phyloP scores from a whole-genome alignment of 1,140 invertebrate genomes.

The Diabrotica undecimpunctata region DNA sequence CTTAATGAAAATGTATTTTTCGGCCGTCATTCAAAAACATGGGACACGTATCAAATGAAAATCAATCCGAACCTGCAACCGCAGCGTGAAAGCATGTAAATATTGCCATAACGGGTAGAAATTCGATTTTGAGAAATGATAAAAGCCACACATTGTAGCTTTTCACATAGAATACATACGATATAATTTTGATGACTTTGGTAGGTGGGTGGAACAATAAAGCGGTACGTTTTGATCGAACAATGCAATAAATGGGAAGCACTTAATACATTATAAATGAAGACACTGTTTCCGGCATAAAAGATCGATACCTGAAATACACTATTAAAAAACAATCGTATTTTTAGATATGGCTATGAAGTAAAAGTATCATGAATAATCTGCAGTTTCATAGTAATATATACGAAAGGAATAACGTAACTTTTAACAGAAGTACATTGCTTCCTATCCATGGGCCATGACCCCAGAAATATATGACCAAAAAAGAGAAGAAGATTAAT shows the following conservation, averaged over 20 bases:
- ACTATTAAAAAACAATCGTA: too few relatives aligned
- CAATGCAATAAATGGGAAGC: conserved; percentile 12
- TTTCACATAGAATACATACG: conserved; percentile 9
- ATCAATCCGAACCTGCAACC: background rate
- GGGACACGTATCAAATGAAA: background rate
- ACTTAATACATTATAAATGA: conserved; percentile 13
- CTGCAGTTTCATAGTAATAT: too few relatives aligned
- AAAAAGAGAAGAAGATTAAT: too few relatives aligned
- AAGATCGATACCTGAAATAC: too few relatives aligned
- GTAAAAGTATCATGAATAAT: too few relatives aligned
- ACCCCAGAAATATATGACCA: too few relatives aligned
- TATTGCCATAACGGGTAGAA: conserved; percentile 4
- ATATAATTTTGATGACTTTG: conserved; percentile 11
- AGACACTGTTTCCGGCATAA: background rate
- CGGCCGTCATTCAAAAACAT: too few relatives aligned
- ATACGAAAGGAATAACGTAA: too few relatives aligned
- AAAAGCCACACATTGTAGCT: conserved; percentile 14
- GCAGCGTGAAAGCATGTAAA: background rate
- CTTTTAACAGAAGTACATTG: too few relatives aligned
- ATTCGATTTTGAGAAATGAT: conserved; percentile 14
- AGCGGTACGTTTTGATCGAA: conserved; percentile 12
- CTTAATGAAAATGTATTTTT: too few relatives aligned
- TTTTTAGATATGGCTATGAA: too few relatives aligned
- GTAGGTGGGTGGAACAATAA: conserved; percentile 2
- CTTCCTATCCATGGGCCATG: too few relatives aligned